phyloP scores from a whole-genome alignment of 2,797 vertebrate genomes.

The Carapus acus region DNA sequence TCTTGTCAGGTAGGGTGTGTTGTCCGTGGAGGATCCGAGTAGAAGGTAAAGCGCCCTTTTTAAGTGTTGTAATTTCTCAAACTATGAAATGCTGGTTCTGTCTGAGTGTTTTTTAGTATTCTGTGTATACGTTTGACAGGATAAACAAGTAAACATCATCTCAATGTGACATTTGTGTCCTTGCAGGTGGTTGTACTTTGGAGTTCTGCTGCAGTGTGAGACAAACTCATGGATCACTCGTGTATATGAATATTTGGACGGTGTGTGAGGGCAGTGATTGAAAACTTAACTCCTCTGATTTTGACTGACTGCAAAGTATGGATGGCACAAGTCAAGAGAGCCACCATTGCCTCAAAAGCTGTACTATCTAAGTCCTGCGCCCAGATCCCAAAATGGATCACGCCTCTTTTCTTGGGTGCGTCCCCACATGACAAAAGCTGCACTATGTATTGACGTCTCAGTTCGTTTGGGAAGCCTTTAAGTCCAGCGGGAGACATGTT shows the following conservation, averaged over 20 bases:
- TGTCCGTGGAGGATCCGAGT: too few relatives aligned
- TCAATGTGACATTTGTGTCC: constrained; percentile 13
- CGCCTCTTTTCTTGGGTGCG: constrained; percentile 11
- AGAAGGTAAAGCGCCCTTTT: too few relatives aligned
- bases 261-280: too few relatives aligned
- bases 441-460: constrained; percentile 19
- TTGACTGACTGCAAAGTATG: neutral
- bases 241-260: constrained; percentile 1
- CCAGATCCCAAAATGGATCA: constrained; percentile 23
- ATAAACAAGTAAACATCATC: too few relatives aligned
- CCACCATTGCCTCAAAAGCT: constrained; percentile 9
- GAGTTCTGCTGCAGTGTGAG: neutral
- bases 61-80: too few relatives aligned
- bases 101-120: neutral
- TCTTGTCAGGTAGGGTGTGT: too few relatives aligned
- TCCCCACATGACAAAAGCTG: constrained; percentile 17
- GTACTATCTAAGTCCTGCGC: constrained; percentile 13
- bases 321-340: constrained; percentile 17
- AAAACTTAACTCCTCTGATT: constrained; percentile 6
- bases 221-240: neutral
- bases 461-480: constrained; percentile 3
- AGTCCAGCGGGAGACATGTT: constrained; percentile 64
- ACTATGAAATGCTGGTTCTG: neutral
- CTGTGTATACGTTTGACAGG: too few relatives aligned
- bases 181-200: constrained; percentile 22